Conservation (phyloP, 37 sponge, comb jelly and placozoan species). For the Chondrilla cf. caribensis region DNA sequence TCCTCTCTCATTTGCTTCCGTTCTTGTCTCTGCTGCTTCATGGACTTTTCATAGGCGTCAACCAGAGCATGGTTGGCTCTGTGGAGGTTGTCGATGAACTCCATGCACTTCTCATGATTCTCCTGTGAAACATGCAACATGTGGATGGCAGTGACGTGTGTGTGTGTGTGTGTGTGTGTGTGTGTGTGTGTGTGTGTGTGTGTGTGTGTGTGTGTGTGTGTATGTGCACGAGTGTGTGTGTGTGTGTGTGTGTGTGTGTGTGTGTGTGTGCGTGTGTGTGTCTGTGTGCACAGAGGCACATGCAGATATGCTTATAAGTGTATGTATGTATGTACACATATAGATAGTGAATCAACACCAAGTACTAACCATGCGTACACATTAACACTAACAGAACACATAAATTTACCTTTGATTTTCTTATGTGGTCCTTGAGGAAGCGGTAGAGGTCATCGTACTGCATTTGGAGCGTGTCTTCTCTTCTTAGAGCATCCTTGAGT, state of each 20-base stretch:
- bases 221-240: too few relatives aligned
- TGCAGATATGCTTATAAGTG: too few relatives aligned
- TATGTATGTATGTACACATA: not conserved
- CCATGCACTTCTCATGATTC: slow-evolving; percentile 68
- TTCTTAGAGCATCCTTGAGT: slow-evolving; percentile 37
- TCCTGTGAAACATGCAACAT: slow-evolving; percentile 36
- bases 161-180: too few relatives aligned
- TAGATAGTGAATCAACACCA: too few relatives aligned
- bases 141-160: too few relatives aligned
- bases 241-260: not conserved
- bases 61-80: slow-evolving; percentile 79
- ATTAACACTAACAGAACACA: not conserved
- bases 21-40: slow-evolving; percentile 73
- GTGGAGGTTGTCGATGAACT: slow-evolving; percentile 72
- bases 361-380: too few relatives aligned
- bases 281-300: too few relatives aligned
- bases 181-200: not conserved
- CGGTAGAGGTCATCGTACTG: slow-evolving; percentile 63
- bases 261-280: not conserved
- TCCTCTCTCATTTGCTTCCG: slow-evolving; percentile 77
- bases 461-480: slow-evolving; percentile 47
- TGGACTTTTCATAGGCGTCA: slow-evolving; percentile 87
- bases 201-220: not conserved
- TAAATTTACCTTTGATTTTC: slow-evolving; percentile 56
- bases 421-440: slow-evolving; percentile 55